Evolutionary conservation across 2,888 invertebrate species (phyloP).

Genomic region (Phalera bucephala): DNA sequence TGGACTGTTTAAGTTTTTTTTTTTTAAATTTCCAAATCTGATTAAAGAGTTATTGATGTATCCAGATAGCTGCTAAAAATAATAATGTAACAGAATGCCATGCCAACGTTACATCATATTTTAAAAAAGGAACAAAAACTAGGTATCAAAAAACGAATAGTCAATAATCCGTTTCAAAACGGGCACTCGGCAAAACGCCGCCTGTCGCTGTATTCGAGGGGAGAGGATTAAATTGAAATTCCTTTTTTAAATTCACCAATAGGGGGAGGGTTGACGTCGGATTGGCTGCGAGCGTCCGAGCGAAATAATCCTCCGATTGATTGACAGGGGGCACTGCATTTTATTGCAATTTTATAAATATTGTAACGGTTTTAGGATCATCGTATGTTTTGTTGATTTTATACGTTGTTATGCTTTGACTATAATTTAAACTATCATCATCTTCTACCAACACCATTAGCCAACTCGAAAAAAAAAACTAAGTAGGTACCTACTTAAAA

Average conservation of each 20-base stretch:
- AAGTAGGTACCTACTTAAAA: too few species aligned
- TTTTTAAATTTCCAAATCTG: too few species aligned
- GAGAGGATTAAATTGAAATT: conserved; percentile 78
- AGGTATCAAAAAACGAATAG: conserved; percentile 39
- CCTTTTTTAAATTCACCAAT: conserved; percentile 80
- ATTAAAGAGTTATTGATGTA: too few species aligned
- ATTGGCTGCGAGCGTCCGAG: conserved; percentile 71
- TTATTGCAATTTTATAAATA: conserved; percentile 18
- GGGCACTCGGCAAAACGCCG: conserved; percentile 40
- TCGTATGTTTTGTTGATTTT: too few species aligned
- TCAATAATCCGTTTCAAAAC: conserved; percentile 34
- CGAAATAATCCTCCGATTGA: conserved; percentile 66
- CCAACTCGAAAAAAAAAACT: too few species aligned
- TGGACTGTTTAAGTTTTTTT: too few species aligned
- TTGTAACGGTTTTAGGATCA: not conserved
- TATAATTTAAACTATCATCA: too few species aligned
- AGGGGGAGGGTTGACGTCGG: conserved; percentile 69
- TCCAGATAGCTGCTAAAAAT: conserved; percentile 1
- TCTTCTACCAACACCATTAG: too few species aligned
- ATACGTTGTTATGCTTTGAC: too few species aligned
- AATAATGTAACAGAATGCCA: not conserved
- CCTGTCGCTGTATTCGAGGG: conserved; percentile 64
- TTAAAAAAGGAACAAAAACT: conserved; percentile 17
- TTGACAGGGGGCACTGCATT: conserved; percentile 57
- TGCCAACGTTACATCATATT: too few species aligned